Evolutionary conservation across 2,888 invertebrate genomes (phyloP).

Genomic region (Brassicogethes aeneus): DNA sequence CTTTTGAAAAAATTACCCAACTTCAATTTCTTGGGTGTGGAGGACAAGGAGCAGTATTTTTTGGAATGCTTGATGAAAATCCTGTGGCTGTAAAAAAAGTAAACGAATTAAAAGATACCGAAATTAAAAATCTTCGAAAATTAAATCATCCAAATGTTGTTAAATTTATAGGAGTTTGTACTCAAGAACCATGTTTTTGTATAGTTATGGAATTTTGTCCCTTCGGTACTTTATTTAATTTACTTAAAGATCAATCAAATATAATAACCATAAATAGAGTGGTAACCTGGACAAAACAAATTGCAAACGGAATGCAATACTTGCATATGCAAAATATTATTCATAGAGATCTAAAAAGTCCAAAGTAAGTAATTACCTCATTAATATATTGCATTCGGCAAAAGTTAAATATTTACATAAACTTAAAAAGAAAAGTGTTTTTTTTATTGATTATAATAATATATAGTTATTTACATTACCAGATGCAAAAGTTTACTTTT

Average conservation of each 20-base stretch:
- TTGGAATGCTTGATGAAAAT: slow-evolving; percentile 72
- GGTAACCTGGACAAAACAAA: slow-evolving; percentile 90
- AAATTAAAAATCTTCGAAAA: slow-evolving; percentile 84
- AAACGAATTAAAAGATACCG: slow-evolving; percentile 82
- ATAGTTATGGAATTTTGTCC: slow-evolving; percentile 99
- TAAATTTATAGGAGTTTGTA: slow-evolving; percentile 87
- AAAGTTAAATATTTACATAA: not conserved
- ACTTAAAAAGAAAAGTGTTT: not conserved
- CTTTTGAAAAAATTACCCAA: slow-evolving; percentile 83
- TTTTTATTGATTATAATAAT: too few relatives aligned
- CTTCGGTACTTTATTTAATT: slow-evolving; percentile 87
- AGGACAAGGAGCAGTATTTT: slow-evolving; percentile 92
- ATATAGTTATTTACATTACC: too few relatives aligned
- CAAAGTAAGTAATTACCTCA: slow-evolving; percentile 70
- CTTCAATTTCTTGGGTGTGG: slow-evolving; percentile 90
- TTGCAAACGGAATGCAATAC: slow-evolving; percentile 94
- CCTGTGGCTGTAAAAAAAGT: slow-evolving; percentile 96
- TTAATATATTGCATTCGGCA: too few relatives aligned
- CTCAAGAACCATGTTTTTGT: slow-evolving; percentile 74
- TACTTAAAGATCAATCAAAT: slow-evolving; percentile 73
- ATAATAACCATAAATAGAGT: slow-evolving; percentile 78
- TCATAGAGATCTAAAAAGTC: slow-evolving; percentile 96
- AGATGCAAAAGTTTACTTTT: too few relatives aligned
- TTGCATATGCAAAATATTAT: slow-evolving; percentile 94
- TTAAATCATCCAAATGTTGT: slow-evolving; percentile 94